Evolutionary conservation across 2,113 vertebrate genomes (phyloP), one percentile per base, ranked within the genome.

Genomic region (Megaleporinus macrocephalus): DNA sequence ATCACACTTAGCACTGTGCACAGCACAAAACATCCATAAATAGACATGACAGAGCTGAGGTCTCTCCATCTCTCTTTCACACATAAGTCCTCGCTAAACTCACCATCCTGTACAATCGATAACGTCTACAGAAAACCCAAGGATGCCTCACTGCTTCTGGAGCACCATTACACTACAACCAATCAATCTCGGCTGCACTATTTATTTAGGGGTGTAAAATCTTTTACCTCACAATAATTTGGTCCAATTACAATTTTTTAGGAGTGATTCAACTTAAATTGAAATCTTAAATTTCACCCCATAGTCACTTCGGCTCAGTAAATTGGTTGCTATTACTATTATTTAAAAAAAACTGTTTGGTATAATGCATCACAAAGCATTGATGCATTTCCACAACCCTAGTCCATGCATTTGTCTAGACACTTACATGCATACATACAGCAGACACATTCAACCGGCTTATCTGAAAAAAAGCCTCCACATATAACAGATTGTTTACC

Each of bases 1-100:
- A 82, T 76, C 80, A 69, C 80, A 76, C 80, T 76, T 76, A 59
- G 33, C 73, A 76, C 61, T 57, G 49, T 20, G 61, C 79, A 81
- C 62, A 51, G 73, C 59, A 82, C 65, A 80, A 83, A 76, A 80
- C 69, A 20, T 62, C 82, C 71, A 86, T 74, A 84, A 86, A 86
- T 86, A 86, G 85, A 74, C 13, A 71, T 76, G 80, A 81, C 47
- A 80, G 83, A 70, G 36, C 30, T 76, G 66, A 65, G 57, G 66
- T 44, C 44, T 55, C 78, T 55, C 63, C 71, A 24, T 70, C 51
- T 69, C 69, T 78, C 73, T 53, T 59, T 77, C 51, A 71, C 75
- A 79, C 76, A 20, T 47, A 36, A 49, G 55, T 57, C 70, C 27
- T 76, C 26, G 14, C 24, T 76, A 71, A 85, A 73, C 62, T 33